Conservation (phyloP, 2,113 vertebrate genomes). For the Zapus hudsonius region DNA sequence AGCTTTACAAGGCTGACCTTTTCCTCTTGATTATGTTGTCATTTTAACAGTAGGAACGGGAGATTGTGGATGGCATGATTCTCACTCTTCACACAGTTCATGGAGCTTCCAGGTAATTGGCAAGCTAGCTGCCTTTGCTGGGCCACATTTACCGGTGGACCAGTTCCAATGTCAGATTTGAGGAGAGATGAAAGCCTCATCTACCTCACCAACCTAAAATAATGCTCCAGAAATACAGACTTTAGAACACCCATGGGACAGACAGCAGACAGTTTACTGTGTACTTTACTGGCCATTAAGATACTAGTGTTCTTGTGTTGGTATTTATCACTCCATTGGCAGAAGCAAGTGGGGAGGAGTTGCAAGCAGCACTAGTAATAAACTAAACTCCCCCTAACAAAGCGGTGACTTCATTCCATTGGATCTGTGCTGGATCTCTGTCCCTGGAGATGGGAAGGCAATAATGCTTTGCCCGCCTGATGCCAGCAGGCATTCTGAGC, state of each 20-base stretch:
- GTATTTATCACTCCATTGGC: neutral
- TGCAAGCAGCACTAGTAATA: neutral
- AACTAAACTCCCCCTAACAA: neutral
- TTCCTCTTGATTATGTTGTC: neutral
- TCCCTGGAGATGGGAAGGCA: neutral
- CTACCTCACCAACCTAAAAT: neutral
- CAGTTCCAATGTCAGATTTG: neutral
- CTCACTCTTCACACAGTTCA: neutral
- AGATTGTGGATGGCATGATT: neutral
- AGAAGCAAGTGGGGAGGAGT: neutral
- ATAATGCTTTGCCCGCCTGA: neutral
- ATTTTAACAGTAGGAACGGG: neutral
- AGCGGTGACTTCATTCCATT: neutral
- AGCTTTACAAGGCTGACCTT: neutral
- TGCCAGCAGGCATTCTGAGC: neutral
- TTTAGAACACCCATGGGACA: accelerated
- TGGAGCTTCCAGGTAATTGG: neutral
- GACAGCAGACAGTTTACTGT: neutral
- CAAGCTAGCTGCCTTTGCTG: neutral
- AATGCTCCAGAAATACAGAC: neutral
- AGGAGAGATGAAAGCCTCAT: neutral
- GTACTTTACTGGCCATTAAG: neutral
- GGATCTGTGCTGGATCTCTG: neutral
- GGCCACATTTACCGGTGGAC: neutral
- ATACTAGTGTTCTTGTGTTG: neutral